Base-by-base conservation (phyloP, 2,888 invertebrate species). In the Hololepta plana region DNA sequence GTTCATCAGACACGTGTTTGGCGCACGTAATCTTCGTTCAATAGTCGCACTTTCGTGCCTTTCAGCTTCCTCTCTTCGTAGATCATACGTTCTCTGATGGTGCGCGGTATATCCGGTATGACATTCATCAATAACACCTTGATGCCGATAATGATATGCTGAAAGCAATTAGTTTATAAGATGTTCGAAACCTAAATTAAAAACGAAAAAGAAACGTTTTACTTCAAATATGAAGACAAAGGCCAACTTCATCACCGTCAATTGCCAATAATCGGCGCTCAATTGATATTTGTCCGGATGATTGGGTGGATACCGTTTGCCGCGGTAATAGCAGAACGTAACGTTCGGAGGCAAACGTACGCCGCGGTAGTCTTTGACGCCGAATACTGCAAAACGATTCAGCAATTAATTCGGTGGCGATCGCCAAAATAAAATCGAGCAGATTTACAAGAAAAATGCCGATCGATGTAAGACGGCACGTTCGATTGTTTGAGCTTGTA, bases 371-470 rank as follows among this genome's bases (percentile, higher is more conserved):
- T n/a, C n/a, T n/a, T n/a, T n/a, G n/a, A n/a, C n/a, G n/a, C n/a
- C n/a, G n/a, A n/a, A 46, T 64, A 71, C 47, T 72, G 71, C 24
- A 70, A 57, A 20, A 67, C 71, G 71, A 21, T n/a, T n/a, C n/a
- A n/a, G n/a, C n/a, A n/a, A n/a, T n/a, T n/a, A n/a, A n/a, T n/a
- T n/a, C n/a, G n/a, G n/a, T n/a, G n/a, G n/a, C n/a, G n/a, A n/a
- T n/a, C n/a, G n/a, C n/a, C n/a, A n/a, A n/a, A n/a, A n/a, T n/a
- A n/a, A n/a, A n/a, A n/a, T n/a, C n/a, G n/a, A n/a, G n/a, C n/a
- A n/a, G n/a, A n/a, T n/a, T n/a, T n/a, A n/a, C n/a, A n/a, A n/a
- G n/a, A n/a, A n/a, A n/a, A n/a, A n/a, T n/a, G n/a, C n/a, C n/a
- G n/a, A n/a, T n/a, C n/a, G n/a, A n/a, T n/a, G n/a, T n/a, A n/a